Base-by-base conservation (phyloP, 2,113 vertebrate genomes). In the Anseranas semipalmata region DNA sequence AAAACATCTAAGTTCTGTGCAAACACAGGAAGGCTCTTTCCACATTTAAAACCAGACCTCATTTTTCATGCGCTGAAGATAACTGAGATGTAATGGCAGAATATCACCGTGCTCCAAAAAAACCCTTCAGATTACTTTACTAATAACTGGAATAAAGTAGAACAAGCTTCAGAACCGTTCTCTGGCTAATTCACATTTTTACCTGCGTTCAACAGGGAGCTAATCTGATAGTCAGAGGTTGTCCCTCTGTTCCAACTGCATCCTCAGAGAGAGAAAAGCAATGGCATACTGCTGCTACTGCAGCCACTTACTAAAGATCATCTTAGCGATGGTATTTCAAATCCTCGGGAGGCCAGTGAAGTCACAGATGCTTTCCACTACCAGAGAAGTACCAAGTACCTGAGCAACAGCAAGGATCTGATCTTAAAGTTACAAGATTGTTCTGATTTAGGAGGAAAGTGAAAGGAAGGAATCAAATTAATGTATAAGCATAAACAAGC, bases 381-480 rank as follows among this genome's bases (percentile, higher is more conserved):
- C 41, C 48, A 59, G 32, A 72, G 12, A 20, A 85, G 62, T 27
- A 37, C 3, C 13, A 71, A 56, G 20, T 35, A 96, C 84, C 84
- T 79, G 62, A 89, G 50, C 70, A 85, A 30, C 6, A 82, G 65
- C 71, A 85, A 89, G 41, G 79, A 87, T 33, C 41, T 90, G 63
- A 50, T 70, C 62, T 81, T 85, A 73, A 79, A 85, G 11, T 43
- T 85, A 72, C 33, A 85, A 68, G 48, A 76, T 9, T 82, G 24
- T 41, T 92, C 62, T 85, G 63, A 78, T 81, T 85, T 82, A 65
- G 65, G 48, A 15, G 17, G 15, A 85, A 92, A 92, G 77, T 21
- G 53, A 88, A 87, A 92, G 84, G 71, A 92, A 89, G 70, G 70
- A 91, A 85, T 79, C 87, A 75, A 95, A 91, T 92, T 91, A 95